Evolutionary conservation across 2,888 invertebrate genomes (phyloP).

Genomic region (Reticulitermes lucifugus): DNA sequence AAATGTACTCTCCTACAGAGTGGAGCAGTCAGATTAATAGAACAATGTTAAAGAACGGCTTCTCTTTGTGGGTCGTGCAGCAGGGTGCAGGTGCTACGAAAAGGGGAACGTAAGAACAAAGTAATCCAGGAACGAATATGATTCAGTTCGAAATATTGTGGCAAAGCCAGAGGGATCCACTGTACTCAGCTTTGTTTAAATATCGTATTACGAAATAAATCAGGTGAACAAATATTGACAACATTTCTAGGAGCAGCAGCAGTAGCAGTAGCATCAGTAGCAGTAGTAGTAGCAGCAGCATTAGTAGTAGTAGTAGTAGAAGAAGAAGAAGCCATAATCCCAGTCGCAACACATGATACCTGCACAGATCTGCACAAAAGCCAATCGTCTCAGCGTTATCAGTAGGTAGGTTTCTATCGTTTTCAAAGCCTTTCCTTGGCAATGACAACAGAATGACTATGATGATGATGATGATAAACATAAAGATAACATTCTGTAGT

Average conservation of each 20-base stretch:
- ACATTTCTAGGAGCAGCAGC: background rate
- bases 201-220: background rate
- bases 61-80: background rate
- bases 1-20: background rate
- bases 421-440: too few species aligned
- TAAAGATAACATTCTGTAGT: too few species aligned
- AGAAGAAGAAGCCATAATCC: background rate
- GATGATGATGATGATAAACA: too few species aligned
- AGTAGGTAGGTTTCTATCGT: too few species aligned
- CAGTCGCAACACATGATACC: background rate
- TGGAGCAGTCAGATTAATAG: background rate
- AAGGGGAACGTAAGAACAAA: background rate
- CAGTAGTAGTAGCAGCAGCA: too few species aligned
- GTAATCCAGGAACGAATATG: background rate
- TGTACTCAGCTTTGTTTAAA: background rate
- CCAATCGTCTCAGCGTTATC: background rate
- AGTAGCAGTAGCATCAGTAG: too few species aligned
- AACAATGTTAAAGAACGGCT: background rate
- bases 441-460: too few species aligned
- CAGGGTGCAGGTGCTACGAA: background rate
- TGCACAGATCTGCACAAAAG: background rate
- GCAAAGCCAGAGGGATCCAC: background rate
- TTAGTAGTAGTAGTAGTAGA: too few species aligned
- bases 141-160: background rate
- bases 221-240: slow-evolving; percentile 16